These are phyloP conservation scores for Hoplostethus mediterraneus DNA, from an alignment of 2,797 vertebrate species.

Conservation along the genomic window DNA sequence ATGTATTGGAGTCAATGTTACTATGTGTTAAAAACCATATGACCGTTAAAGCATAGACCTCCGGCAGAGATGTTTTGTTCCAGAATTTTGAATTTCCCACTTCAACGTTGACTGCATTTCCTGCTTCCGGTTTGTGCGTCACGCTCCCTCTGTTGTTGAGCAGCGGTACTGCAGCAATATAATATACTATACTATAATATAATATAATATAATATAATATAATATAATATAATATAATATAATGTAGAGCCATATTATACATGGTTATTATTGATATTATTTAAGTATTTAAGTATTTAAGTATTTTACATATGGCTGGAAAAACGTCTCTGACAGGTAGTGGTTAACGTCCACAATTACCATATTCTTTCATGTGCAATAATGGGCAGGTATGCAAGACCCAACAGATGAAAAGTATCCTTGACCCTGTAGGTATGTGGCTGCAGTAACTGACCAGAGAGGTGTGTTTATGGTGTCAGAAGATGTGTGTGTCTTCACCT, in stretches of 20 bases:
- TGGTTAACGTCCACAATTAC: constrained; percentile 16
- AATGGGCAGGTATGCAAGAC: background rate
- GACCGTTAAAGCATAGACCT: background rate
- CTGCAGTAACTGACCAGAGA: constrained; percentile 46
- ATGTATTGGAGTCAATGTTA: background rate
- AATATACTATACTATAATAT: too few relatives aligned
- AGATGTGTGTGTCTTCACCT: constrained; percentile 51
- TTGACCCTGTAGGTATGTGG: constrained; percentile 51
- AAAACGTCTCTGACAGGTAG: background rate
- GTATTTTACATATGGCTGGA: background rate
- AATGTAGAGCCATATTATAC: too few relatives aligned
- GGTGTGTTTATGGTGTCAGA: constrained; percentile 57
- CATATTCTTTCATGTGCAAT: background rate
- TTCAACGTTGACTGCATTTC: constrained; percentile 62
- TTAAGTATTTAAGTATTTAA: too few relatives aligned
- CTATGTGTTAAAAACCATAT: background rate
- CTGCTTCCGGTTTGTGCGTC: constrained; percentile 70
- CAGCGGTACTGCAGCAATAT: constrained; percentile 18
- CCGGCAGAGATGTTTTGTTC: constrained; percentile 50
- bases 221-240: too few relatives aligned
- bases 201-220: too few relatives aligned
- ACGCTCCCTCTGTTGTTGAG: constrained; percentile 48
- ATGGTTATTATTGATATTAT: too few relatives aligned
- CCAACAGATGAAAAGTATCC: constrained; percentile 14
- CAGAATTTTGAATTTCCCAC: constrained; percentile 85